These are phyloP conservation scores for Amphimallon solstitiale DNA, from an alignment of 2,888 invertebrate species.

Conservation along the genomic window DNA sequence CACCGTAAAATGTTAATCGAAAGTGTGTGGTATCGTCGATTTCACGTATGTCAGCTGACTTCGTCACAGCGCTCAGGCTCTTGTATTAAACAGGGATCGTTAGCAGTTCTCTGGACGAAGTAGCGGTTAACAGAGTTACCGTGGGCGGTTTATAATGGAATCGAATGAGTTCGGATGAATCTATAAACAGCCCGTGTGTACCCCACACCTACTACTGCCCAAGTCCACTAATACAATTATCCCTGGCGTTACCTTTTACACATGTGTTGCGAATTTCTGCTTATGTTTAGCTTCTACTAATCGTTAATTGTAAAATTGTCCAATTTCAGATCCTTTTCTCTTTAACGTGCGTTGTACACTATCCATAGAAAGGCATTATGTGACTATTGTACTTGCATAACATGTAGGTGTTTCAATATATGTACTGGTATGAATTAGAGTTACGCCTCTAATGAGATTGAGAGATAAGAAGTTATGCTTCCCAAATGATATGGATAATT, in stretches of 20 bases:
- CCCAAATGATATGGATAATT: too few relatives aligned
- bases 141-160: constrained; percentile 26
- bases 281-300: neutral
- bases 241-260: constrained; percentile 1
- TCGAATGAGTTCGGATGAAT: constrained; percentile 24
- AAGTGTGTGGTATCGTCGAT: constrained; percentile 46
- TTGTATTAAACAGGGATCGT: constrained; percentile 47
- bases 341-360: too few relatives aligned
- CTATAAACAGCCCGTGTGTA: constrained; percentile 17
- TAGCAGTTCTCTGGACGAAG: constrained; percentile 42
- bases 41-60: constrained; percentile 46
- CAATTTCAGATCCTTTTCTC: neutral
- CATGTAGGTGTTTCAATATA: too few relatives aligned
- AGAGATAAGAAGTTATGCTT: too few relatives aligned
- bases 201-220: constrained; percentile 1
- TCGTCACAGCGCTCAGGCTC: constrained; percentile 43
- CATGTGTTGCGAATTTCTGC: neutral
- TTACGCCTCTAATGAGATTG: too few relatives aligned
- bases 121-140: constrained; percentile 35
- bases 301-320: neutral
- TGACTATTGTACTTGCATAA: too few relatives aligned
- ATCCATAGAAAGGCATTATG: too few relatives aligned
- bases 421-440: too few relatives aligned
- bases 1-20: constrained; percentile 44
- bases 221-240: constrained; percentile 18